Percentiles rank a stretch among this genome's conserved stretches.
These are phyloP conservation scores for Ophraella communa DNA, from an alignment of 2,888 invertebrate species.

Conservation along the genomic window DNA sequence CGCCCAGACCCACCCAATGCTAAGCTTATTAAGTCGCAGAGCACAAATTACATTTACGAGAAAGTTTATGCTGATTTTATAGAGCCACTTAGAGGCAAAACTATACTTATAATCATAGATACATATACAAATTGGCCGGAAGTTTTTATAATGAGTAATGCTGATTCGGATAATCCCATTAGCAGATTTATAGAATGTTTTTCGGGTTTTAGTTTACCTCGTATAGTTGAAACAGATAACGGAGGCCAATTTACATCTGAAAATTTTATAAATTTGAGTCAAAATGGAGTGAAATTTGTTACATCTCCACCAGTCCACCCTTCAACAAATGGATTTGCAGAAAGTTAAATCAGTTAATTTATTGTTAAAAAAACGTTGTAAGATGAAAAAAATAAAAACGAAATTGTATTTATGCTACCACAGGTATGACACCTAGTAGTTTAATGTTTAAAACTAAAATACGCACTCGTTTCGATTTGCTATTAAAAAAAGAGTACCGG, in stretches of 20 bases:
- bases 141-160: slow-evolving; percentile 12
- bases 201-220: slow-evolving; percentile 5
- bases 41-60: slow-evolving; percentile 7
- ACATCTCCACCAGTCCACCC: slow-evolving; percentile 15
- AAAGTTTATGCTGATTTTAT: slow-evolving; percentile 19
- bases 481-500: too few relatives aligned
- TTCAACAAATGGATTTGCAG: background rate
- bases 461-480: too few relatives aligned
- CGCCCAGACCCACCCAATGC: slow-evolving; percentile 12
- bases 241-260: slow-evolving; percentile 9
- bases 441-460: background rate
- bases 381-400: slow-evolving; percentile 4
- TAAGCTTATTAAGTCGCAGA: background rate
- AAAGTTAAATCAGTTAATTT: background rate
- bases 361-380: background rate
- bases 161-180: background rate
- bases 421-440: background rate
- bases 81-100: slow-evolving; percentile 13
- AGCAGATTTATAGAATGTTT: slow-evolving; percentile 7
- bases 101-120: slow-evolving; percentile 9
- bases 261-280: slow-evolving; percentile 8
- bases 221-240: slow-evolving; percentile 9
- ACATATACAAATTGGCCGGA: slow-evolving; percentile 19
- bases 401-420: background rate
- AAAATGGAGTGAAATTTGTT: slow-evolving; percentile 8